A percentile compares a stretch with the other conserved stretches of the same genome.
These are phyloP conservation scores for Python bivittatus DNA, from an alignment of 2,113 vertebrate species.

Conservation along the genomic window DNA sequence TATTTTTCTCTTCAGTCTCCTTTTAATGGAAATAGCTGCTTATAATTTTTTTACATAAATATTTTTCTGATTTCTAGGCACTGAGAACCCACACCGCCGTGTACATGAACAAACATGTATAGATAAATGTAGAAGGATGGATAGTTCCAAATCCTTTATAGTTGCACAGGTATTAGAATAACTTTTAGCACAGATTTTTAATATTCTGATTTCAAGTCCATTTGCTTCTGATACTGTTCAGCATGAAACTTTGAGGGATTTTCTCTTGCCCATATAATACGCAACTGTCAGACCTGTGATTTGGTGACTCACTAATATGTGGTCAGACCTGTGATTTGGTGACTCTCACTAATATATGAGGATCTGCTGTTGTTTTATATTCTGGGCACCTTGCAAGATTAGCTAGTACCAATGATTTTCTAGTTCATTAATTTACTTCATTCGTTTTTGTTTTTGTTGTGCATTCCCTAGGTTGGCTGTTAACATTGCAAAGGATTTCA, in stretches of 20 bases:
- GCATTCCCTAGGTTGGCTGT: constrained; percentile 9
- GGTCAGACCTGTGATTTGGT: too few species aligned
- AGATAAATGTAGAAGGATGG: too few species aligned
- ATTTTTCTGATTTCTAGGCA: too few species aligned
- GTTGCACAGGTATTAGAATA: not conserved
- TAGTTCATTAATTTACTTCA: constrained; percentile 7
- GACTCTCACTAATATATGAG: not conserved
- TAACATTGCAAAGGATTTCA: not conserved
- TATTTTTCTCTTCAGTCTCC: not conserved
- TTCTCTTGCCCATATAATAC: not conserved
- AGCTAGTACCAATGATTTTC: not conserved
- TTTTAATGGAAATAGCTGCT: too few species aligned
- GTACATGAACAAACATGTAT: too few species aligned
- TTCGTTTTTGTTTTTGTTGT: constrained; percentile 6
- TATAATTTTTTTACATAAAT: too few species aligned
- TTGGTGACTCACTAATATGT: too few species aligned
- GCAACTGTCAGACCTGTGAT: too few species aligned
- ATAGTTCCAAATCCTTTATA: not conserved
- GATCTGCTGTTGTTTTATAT: constrained; percentile 8
- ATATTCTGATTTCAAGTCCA: constrained; percentile 10
- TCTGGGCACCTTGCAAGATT: constrained; percentile 5
- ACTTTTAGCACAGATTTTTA: not conserved
- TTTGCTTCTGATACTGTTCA: not conserved
- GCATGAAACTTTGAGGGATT: not conserved
- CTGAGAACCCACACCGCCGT: too few species aligned